These are phyloP conservation scores for Simalia tracyae DNA, from an alignment of 2,797 vertebrate species.

Conservation along the genomic window DNA sequence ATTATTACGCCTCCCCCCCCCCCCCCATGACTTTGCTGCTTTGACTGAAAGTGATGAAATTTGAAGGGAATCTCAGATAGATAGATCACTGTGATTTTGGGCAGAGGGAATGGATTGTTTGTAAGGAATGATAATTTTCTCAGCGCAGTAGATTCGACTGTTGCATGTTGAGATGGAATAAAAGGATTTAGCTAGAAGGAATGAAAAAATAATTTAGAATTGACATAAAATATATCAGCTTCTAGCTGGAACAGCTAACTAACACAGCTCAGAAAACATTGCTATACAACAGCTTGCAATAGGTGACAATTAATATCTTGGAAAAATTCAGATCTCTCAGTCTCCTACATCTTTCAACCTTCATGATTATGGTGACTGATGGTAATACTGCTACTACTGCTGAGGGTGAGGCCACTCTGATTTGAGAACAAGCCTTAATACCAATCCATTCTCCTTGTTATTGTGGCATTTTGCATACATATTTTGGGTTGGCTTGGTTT, in stretches of 20 bases:
- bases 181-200: not conserved
- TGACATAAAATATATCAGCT: not conserved
- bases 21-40: not conserved
- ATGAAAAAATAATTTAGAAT: not conserved
- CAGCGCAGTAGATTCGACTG: not conserved
- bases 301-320: not conserved
- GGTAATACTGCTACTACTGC: not conserved
- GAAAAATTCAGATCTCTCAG: not conserved
- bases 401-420: not conserved
- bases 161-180: not conserved
- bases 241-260: not conserved
- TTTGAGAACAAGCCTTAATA: not conserved
- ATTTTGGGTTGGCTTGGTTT: not conserved
- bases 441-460: not conserved
- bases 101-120: not conserved
- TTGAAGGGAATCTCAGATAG: not conserved
- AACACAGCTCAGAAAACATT: not conserved
- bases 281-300: not conserved
- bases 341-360: not conserved
- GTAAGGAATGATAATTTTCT: not conserved
- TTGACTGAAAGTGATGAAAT: not conserved
- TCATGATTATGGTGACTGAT: not conserved
- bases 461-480: not conserved
- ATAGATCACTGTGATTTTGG: not conserved
- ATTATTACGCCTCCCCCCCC: not conserved